phyloP scores from a whole-genome alignment of 1,140 invertebrate genomes.

The Bathynomus jamesi region DNA sequence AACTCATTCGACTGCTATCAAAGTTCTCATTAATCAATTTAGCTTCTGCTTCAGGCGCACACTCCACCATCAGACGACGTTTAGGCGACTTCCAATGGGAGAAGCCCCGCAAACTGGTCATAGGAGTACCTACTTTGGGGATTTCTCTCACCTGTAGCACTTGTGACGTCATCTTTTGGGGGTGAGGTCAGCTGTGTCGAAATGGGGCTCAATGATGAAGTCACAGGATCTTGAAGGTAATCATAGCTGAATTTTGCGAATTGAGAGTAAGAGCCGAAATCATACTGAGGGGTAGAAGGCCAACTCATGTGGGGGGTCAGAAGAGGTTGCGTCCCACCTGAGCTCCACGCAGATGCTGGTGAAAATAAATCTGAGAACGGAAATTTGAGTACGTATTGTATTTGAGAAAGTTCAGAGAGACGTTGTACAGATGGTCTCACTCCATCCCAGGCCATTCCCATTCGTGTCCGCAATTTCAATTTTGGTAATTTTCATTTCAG shows the following conservation, averaged over 20 bases:
- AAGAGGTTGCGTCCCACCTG: constrained; percentile 21
- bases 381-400: not conserved
- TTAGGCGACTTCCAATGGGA: not conserved
- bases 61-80: constrained; percentile 11
- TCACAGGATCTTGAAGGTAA: constrained; percentile 25
- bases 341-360: constrained; percentile 9
- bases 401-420: not conserved
- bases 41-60: constrained; percentile 17
- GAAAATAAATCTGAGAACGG: constrained; percentile 19
- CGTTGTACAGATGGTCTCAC: too few species aligned
- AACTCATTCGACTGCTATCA: constrained; percentile 11
- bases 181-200: not conserved
- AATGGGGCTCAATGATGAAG: constrained; percentile 4
- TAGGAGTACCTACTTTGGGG: not conserved
- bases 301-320: constrained; percentile 26
- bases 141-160: not conserved
- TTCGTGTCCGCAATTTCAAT: too few species aligned
- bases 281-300: constrained; percentile 23
- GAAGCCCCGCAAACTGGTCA: not conserved
- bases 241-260: constrained; percentile 31
- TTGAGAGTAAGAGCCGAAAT: constrained; percentile 27
- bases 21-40: constrained; percentile 26
- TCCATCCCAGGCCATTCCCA: too few species aligned
- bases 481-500: too few species aligned
- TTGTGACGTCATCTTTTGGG: not conserved